These are phyloP conservation scores for Cepaea nemoralis DNA, from an alignment of 1,140 invertebrate genomes.

Conservation along the genomic window DNA sequence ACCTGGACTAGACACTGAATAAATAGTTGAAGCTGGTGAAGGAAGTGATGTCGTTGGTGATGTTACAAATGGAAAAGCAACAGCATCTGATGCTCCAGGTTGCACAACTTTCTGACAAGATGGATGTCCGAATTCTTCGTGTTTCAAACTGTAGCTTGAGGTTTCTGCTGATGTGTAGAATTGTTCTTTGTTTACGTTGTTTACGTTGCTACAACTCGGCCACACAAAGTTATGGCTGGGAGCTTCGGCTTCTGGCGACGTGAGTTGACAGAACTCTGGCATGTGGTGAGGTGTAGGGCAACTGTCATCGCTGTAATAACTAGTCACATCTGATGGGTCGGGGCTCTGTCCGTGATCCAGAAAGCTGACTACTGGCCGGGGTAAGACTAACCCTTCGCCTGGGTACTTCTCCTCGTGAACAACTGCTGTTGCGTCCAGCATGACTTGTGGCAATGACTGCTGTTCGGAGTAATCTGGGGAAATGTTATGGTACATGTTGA, in stretches of 20 bases:
- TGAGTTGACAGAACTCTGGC: constrained; percentile 34
- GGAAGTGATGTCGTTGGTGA: constrained; percentile 32
- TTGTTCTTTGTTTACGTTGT: constrained; percentile 7
- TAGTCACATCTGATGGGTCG: constrained; percentile 10
- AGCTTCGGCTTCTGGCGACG: constrained; percentile 24
- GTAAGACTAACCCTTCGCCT: constrained; percentile 26
- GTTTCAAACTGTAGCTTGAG: neutral
- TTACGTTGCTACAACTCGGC: constrained; percentile 14
- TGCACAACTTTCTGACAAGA: neutral
- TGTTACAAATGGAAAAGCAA: constrained; percentile 16
- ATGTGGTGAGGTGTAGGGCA: neutral
- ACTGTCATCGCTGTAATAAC: constrained; percentile 39
- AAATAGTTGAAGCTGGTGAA: constrained; percentile 36
- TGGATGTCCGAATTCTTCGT: constrained; percentile 18
- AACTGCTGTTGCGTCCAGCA: constrained; percentile 28
- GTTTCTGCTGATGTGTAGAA: neutral
- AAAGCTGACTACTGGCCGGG: constrained; percentile 28
- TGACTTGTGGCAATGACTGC: constrained; percentile 28
- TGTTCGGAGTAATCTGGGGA: constrained; percentile 29
- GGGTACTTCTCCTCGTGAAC: constrained; percentile 33
- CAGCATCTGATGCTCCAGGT: neutral
- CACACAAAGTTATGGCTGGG: constrained; percentile 17
- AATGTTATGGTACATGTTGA: constrained; percentile 35
- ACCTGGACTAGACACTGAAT: constrained; percentile 32
- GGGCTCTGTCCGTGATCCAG: constrained; percentile 27